Base-by-base conservation (phyloP, 2,888 invertebrate species). In the Rhopalosiphum nymphaeae region DNA sequence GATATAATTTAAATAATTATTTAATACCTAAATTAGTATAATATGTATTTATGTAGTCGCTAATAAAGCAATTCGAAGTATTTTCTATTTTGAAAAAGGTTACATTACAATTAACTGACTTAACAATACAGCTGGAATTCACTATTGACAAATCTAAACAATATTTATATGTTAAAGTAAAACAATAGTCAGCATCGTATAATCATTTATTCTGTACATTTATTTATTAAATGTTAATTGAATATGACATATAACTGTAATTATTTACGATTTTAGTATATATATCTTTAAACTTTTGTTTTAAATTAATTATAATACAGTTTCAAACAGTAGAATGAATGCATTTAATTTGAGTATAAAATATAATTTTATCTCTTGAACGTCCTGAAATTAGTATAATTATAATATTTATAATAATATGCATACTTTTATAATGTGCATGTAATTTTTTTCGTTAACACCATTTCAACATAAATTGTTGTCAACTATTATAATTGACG, bases 181-280 rank as follows among this genome's bases (percentile, higher is more conserved):
- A 46, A 86, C 86, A 61, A 57, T 61, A 86, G 46, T 86, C 29
- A 36, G 5, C 36, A 36, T 26, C 5, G 26, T 44, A 44, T 29
- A 56, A 42, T 53, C 21, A 91, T 21, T 57, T 26, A 13, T 87
- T 67, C 0, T 36, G 36, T 44, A 61, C 46, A 46, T 42, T 57
- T 86, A 44, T 91, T 86, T 26, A 57, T 86, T 46, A 86, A 61
- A 92, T 36, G 36, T 87, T 67, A 92, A 49, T 49, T 61, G 87
- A 61, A 92, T 61, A 61, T 36, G 92, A 61, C 87, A 49, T 49
- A 61, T 49, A 36, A 36, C 13, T 61, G 46, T 61, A 49, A 92
- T 92, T 87, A 49, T 92, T 36, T 49, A 36, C 92, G 49, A 87
- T 61, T 36, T 49, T 92, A 46, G 42, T 49, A 13, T 11, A 0